These are phyloP conservation scores for Solenopsis invicta DNA, from an alignment of 1,140 invertebrate genomes.

Conservation along the genomic window DNA sequence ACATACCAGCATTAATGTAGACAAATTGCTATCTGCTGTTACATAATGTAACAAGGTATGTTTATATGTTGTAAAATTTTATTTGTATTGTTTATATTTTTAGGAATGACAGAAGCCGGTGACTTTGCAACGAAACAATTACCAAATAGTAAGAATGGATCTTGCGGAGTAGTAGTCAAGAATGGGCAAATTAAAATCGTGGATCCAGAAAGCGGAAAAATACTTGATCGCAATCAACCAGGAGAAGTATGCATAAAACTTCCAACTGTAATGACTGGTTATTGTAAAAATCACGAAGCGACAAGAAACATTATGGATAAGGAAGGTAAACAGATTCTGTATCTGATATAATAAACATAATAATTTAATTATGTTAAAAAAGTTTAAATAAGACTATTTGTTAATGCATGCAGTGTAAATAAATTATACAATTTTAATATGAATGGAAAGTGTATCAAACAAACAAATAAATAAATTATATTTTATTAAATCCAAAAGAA, in stretches of 20 bases:
- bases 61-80: neutral
- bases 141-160: conserved; percentile 61
- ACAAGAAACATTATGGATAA: conserved; percentile 87
- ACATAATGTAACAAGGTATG: too few species aligned
- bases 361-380: neutral
- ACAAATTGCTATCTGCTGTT: too few species aligned
- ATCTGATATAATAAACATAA: neutral
- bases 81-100: neutral
- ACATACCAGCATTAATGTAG: too few species aligned
- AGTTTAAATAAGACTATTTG: neutral
- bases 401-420: neutral
- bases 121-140: conserved; percentile 26
- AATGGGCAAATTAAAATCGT: conserved; percentile 81
- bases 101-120: conserved; percentile 76
- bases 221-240: conserved; percentile 81
- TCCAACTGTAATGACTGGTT: conserved; percentile 83
- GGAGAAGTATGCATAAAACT: conserved; percentile 87
- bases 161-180: conserved; percentile 76
- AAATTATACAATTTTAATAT: too few species aligned
- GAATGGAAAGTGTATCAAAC: too few species aligned
- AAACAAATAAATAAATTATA: too few species aligned
- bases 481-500: too few species aligned
- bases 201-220: conserved; percentile 79
- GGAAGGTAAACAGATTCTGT: conserved; percentile 11
- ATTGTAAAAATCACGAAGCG: conserved; percentile 87